phyloP scores from a whole-genome alignment of 37 sponge, comb jelly and placozoan genomes.

The Diacarnus erythraeanus region DNA sequence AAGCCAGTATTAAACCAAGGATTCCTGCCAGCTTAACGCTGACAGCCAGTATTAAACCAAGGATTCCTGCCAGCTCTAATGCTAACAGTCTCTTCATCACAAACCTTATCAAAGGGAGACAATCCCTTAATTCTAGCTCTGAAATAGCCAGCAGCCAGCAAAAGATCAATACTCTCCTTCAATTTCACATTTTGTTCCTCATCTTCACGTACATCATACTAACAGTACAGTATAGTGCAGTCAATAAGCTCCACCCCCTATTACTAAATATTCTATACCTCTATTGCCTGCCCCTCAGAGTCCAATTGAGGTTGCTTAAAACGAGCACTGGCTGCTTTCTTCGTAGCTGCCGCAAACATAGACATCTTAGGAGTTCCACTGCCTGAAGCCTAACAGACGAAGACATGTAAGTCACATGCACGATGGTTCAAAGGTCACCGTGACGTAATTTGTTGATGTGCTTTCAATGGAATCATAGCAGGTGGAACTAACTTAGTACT shows the following conservation, averaged over 20 bases:
- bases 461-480: constrained; percentile 14
- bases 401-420: background rate
- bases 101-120: constrained; percentile 95
- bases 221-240: background rate
- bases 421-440: background rate
- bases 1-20: no score
- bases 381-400: background rate
- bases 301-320: constrained; percentile 74
- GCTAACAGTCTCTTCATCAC: no score
- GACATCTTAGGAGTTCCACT: constrained; percentile 8
- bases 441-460: constrained; percentile 22
- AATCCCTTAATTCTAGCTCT: constrained; percentile 95
- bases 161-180: constrained; percentile 81
- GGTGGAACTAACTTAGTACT: background rate
- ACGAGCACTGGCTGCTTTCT: constrained; percentile 65
- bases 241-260: background rate
- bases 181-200: constrained; percentile 95
- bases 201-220: constrained; percentile 92
- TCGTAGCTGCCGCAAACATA: constrained; percentile 74
- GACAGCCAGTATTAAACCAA: no score
- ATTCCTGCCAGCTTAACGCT: no score
- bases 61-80: no score
- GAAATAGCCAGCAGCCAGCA: constrained; percentile 98
- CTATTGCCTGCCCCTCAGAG: constrained; percentile 71
- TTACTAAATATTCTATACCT: constrained; percentile 31